These are phyloP conservation scores for Aplysina aerophoba DNA, from an alignment of 37 sponge, comb jelly and placozoan genomes.

Conservation along the genomic window DNA sequence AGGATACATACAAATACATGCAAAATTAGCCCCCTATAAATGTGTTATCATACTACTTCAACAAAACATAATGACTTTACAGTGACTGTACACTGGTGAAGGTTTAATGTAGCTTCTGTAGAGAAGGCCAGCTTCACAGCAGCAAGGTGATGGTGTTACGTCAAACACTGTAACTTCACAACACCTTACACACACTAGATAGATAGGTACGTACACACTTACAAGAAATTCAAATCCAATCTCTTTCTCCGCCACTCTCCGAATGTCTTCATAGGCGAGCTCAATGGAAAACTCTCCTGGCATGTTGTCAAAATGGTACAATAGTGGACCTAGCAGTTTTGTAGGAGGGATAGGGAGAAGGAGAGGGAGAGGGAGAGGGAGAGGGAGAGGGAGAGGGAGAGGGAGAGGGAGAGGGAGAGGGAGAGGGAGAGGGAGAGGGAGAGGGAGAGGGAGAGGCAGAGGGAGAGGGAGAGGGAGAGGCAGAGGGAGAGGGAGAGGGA, in stretches of 20 bases:
- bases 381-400: neutral
- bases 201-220: conserved; percentile 4
- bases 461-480: conserved; percentile 42
- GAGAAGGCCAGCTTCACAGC: neutral
- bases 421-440: conserved; percentile 21
- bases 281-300: conserved; percentile 83
- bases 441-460: conserved; percentile 30
- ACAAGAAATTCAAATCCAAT: conserved; percentile 90
- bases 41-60: too few relatives aligned
- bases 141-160: neutral
- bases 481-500: conserved; percentile 26
- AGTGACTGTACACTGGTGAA: too few relatives aligned
- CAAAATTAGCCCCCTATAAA: too few relatives aligned
- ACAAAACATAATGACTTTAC: too few relatives aligned
- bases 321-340: conserved; percentile 75
- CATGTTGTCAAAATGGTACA: conserved; percentile 93
- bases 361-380: conserved; percentile 7
- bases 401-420: neutral
- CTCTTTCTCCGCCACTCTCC: conserved; percentile 56
- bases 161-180: neutral
- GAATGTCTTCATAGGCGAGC: conserved; percentile 84
- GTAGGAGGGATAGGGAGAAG: neutral
- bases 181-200: neutral
- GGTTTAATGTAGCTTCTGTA: neutral
- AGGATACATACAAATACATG: too few relatives aligned